Evolutionary conservation across 2,888 invertebrate genomes (phyloP), one percentile per base, ranked within the genome.

Genomic region (Macropis europaea): DNA sequence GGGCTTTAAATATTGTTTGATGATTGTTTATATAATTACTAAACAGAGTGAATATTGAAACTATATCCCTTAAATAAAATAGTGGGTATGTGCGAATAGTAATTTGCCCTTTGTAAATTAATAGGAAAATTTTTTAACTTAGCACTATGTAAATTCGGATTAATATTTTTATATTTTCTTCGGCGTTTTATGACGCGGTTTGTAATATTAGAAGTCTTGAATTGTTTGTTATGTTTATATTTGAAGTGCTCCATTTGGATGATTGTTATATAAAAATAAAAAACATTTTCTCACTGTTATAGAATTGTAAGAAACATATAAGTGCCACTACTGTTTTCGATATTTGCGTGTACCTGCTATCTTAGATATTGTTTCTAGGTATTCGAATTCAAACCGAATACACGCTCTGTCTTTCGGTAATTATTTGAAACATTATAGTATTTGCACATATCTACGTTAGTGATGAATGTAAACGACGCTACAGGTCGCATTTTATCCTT

Each of bases 21-120:
- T 50, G 28, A 74, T 66, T 56, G 38, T 77, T 79, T 73, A 47
- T 69, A 59, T 72, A 54, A 68, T 54, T 38, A 36, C 36, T 22
- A 61, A 62, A 57, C 22, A 32, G 32, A 22, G 40, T 36, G 34
- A 56, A 15, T 40, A 45, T 59, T 34, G 32, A 42, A 63, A 59
- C 17, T 60, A 3, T 50, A 34, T 40, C 42, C 45, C 30, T 42
- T 52, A 60, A 53, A 48, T 24, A 28, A 52, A 32, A 24, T 28
- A 42, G 48, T 48, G 32, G 42, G 22, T 48, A 62, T 48, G 40
- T 19, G 61, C 61, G 32, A 62, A 50, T 48, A 61, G 42, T 28
- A 57, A 11, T 3, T 17, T 15, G 24, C 17, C 32, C 15, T 45
- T 32, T 24, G 32, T 15, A 22, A 56, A 34, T 34, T 45, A 3